Base-by-base conservation (phyloP, 2,888 invertebrate species). In the Cheilosia variabilis region DNA sequence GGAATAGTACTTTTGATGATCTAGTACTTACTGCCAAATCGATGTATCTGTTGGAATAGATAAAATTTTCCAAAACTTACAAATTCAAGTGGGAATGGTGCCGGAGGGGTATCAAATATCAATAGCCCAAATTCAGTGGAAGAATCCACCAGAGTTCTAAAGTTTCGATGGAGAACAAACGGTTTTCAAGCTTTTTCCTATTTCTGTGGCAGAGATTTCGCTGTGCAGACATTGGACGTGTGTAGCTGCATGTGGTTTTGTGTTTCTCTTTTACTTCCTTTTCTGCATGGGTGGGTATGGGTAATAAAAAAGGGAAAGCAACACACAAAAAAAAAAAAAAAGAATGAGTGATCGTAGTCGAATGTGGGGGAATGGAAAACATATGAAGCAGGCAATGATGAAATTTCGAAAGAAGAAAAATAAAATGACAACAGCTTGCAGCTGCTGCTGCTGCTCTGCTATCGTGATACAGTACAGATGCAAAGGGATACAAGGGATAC, bases 191-290 rank as follows among this genome's bases (percentile, higher is more conserved):
- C 27, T 53, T 27, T 53, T 53, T 27, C 27, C 53, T n/a, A 53
- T 53, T 27, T 27, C 53, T n/a, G 7, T 47, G 17, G 45, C 45
- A 17, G n/a, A n/a, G 17, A 37, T 37, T 13, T 37, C 37, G 37
- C 37, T 37, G 10, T 37, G 13, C 37, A 37, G 37, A 10, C 37
- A 37, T 37, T 37, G 10, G 37, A 37, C 37, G 13, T 37, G 37
- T 37, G 37, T 37, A 37, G 3, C 4, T 13, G 4, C 37, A 37
- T 52, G 52, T 52, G 52, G 52, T 13, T 52, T 52, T 15, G 22
- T 52, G 52, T 52, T 22, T 52, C 52, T 52, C 52, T 52, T 52
- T 52, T 24, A 52, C 24, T 52, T 52, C 52, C 52, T 52, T 52
- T 52, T 52, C 22, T 15, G 22, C 22, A 13, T 52, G 37, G 37